Conservation (phyloP, 2,113 vertebrate species). For the Rhinolophus sinicus region DNA sequence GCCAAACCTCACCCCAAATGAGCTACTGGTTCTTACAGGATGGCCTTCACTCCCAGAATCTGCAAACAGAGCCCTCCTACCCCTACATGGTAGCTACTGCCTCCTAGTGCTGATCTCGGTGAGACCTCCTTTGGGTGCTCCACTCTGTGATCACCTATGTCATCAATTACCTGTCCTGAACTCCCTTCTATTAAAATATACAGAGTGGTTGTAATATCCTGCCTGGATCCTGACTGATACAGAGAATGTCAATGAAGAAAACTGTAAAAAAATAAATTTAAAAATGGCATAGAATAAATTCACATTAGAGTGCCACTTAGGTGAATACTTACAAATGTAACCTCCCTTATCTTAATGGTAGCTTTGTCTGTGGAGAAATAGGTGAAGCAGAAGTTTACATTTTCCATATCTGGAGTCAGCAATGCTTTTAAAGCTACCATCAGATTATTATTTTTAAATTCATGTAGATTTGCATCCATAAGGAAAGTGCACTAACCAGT, state of each 20-base stretch:
- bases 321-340: neutral
- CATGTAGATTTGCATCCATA: neutral
- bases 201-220: neutral
- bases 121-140: neutral
- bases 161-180: neutral
- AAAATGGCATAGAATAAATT: neutral
- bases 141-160: neutral
- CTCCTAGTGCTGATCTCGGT: neutral
- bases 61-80: neutral
- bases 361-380: neutral
- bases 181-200: neutral
- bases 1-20: neutral
- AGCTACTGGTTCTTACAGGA: neutral
- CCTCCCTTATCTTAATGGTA: neutral
- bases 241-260: neutral
- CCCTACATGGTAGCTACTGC: neutral
- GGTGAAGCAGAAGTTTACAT: neutral
- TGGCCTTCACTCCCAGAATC: neutral
- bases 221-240: neutral
- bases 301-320: neutral
- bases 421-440: neutral
- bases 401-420: neutral
- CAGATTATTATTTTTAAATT: neutral
- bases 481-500: neutral
- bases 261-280: neutral